phyloP scores from a whole-genome alignment of 2,888 invertebrate genomes.

The Nephrotoma guestfalica region DNA sequence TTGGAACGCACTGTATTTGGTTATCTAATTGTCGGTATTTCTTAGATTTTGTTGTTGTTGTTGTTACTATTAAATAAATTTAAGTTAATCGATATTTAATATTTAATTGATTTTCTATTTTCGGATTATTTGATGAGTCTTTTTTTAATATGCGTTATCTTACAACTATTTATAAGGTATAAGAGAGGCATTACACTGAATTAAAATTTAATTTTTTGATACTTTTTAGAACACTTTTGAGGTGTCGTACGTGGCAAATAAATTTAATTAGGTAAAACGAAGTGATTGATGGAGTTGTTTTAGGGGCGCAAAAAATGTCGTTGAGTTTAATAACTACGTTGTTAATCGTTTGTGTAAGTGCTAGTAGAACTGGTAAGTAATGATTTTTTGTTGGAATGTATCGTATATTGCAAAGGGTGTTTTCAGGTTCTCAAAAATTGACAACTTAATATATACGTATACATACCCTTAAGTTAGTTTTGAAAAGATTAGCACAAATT shows the following conservation, averaged over 20 bases:
- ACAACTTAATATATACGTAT: too few species aligned
- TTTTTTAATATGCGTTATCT: neutral
- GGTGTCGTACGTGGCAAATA: neutral
- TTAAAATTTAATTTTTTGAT: neutral
- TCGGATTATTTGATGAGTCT: neutral
- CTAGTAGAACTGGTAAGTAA: too few species aligned
- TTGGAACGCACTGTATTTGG: neutral
- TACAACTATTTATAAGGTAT: neutral
- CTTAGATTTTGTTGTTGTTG: neutral
- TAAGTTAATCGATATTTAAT: neutral
- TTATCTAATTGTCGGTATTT: neutral
- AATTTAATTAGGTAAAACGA: neutral
- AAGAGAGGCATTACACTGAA: neutral
- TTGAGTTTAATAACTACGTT: neutral
- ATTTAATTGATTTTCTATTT: neutral
- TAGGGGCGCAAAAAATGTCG: neutral
- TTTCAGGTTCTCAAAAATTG: too few species aligned
- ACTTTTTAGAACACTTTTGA: neutral
- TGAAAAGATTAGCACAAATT: too few species aligned
- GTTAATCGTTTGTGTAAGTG: too few species aligned
- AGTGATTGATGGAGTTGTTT: neutral
- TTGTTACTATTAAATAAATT: neutral
- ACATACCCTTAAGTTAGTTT: too few species aligned
- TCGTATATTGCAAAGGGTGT: too few species aligned
- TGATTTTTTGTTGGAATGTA: too few species aligned